Conservation (phyloP, 2,888 invertebrate genomes). For the Cheilosia impressa region DNA sequence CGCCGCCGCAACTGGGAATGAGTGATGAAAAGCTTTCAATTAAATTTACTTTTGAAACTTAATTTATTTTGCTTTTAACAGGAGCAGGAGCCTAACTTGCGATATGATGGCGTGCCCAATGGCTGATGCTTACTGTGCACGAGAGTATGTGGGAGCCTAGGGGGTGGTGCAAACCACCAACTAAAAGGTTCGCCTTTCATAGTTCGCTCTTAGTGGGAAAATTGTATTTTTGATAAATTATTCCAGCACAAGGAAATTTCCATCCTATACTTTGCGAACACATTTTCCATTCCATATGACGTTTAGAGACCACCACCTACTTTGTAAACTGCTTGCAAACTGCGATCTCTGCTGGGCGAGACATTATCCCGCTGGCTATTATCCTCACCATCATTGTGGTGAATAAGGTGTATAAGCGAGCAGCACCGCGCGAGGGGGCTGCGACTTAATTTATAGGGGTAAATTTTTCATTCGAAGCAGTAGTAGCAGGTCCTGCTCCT, state of each 20-base stretch:
- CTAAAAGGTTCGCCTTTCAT: slow-evolving; percentile 70
- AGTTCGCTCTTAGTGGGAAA: slow-evolving; percentile 41
- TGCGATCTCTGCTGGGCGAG: slow-evolving; percentile 27
- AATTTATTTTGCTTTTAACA: slow-evolving; percentile 75
- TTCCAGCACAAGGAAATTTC: slow-evolving; percentile 62
- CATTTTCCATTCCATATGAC: slow-evolving; percentile 68
- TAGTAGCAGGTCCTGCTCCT: slow-evolving; percentile 18
- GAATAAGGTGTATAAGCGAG: slow-evolving; percentile 66
- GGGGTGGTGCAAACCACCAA: slow-evolving; percentile 43
- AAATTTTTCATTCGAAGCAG: slow-evolving; percentile 66
- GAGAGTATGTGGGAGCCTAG: slow-evolving; percentile 11
- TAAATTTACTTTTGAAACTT: slow-evolving; percentile 75
- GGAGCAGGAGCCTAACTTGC: slow-evolving; percentile 37
- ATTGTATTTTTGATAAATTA: slow-evolving; percentile 74
- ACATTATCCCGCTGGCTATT: slow-evolving; percentile 63
- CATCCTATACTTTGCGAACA: slow-evolving; percentile 47
- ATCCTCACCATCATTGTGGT: slow-evolving; percentile 67
- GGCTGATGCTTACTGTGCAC: not conserved
- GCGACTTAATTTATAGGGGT: slow-evolving; percentile 65
- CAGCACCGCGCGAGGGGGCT: slow-evolving; percentile 26
- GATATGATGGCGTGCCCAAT: slow-evolving; percentile 19
- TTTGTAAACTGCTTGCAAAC: not conserved
- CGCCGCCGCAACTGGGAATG: slow-evolving; percentile 59
- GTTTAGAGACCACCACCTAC: slow-evolving; percentile 37
- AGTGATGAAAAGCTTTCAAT: slow-evolving; percentile 74